phyloP scores from a whole-genome alignment of 1,140 invertebrate genomes.

The Drosophila obscura region DNA sequence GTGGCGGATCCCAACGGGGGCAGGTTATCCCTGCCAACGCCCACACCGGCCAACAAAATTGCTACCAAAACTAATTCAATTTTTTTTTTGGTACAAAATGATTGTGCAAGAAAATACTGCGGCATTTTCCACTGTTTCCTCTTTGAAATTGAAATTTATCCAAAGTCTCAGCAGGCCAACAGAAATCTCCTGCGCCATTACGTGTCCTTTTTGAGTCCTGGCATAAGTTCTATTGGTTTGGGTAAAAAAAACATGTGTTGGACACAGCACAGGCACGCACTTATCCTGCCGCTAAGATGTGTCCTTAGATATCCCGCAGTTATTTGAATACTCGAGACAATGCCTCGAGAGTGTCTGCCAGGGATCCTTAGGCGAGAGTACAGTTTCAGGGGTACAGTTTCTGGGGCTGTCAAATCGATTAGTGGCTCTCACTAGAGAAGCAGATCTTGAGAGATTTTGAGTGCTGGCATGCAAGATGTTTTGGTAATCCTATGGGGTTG shows the following conservation, averaged over 20 bases:
- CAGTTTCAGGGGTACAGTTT: conserved; percentile 1
- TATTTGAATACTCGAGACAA: conserved; percentile 29
- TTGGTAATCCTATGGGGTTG: too few species aligned
- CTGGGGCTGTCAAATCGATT: conserved; percentile 33
- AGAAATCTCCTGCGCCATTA: conserved; percentile 13
- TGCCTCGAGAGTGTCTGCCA: neutral
- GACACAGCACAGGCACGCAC: conserved; percentile 35
- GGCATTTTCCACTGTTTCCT: neutral
- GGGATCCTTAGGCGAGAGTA: neutral
- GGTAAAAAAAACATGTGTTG: conserved; percentile 35
- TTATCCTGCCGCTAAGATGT: conserved; percentile 26
- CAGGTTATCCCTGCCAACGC: conserved; percentile 18
- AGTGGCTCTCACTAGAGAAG: conserved; percentile 14
- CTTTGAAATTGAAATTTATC: conserved; percentile 23
- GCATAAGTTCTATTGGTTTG: conserved; percentile 1
- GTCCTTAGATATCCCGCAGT: neutral
- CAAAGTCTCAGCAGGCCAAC: conserved; percentile 19
- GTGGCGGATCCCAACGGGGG: conserved; percentile 27
- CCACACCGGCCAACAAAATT: conserved; percentile 4
- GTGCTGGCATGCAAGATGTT: too few species aligned
- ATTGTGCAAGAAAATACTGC: conserved; percentile 39
- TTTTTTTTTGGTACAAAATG: conserved; percentile 12
- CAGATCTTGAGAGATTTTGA: neutral
- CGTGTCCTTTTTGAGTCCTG: conserved; percentile 16
- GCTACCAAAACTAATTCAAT: conserved; percentile 31